Conservation (phyloP, 1,140 invertebrate species). For the Tetraneura akinire region DNA sequence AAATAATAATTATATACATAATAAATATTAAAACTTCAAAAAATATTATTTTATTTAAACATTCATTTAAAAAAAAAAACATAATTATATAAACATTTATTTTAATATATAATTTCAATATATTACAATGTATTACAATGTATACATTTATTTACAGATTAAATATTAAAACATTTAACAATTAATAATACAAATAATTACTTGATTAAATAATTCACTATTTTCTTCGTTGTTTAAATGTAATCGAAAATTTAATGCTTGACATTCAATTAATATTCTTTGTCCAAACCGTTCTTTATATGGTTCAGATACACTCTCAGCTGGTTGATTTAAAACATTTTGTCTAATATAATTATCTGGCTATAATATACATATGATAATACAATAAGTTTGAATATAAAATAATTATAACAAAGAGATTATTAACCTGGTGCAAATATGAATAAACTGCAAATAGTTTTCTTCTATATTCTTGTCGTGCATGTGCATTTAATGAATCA, state of each 20-base stretch:
- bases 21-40: background rate
- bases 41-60: too few species aligned
- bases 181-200: constrained; percentile 2
- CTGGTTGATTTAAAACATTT: constrained; percentile 50
- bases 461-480: constrained; percentile 74
- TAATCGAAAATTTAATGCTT: constrained; percentile 77
- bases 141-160: background rate
- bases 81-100: too few species aligned
- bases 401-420: constrained; percentile 26
- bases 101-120: too few species aligned
- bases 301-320: constrained; percentile 62
- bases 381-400: background rate
- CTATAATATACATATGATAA: constrained; percentile 52
- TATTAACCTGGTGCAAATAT: constrained; percentile 64
- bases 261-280: constrained; percentile 78
- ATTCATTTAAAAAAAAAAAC: too few species aligned
- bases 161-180: background rate
- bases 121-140: too few species aligned
- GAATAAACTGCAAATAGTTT: constrained; percentile 71
- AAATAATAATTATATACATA: too few species aligned
- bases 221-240: constrained; percentile 72
- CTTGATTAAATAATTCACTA: constrained; percentile 60
- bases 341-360: constrained; percentile 54
- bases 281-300: constrained; percentile 84
- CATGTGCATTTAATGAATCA: constrained; percentile 78